Evolutionary conservation across 2,797 vertebrate species (phyloP).

Genomic region (Pantherophis alleghaniensis): DNA sequence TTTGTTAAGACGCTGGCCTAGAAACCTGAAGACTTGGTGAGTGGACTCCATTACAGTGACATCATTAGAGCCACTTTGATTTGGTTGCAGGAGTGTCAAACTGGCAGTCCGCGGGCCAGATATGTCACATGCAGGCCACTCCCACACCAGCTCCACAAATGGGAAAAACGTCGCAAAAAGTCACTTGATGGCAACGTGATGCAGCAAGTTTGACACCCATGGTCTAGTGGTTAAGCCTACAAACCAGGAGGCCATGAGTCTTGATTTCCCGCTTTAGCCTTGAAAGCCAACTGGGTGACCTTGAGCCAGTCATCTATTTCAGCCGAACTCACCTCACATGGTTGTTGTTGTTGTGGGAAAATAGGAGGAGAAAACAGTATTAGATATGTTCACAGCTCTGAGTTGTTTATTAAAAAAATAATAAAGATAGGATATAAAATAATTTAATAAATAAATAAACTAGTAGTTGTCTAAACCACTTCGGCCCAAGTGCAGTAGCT

Average conservation of each 20-base stretch:
- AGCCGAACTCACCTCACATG: neutral
- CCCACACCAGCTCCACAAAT: neutral
- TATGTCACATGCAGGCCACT: neutral
- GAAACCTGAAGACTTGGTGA: neutral
- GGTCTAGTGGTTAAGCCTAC: neutral
- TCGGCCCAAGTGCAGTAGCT: neutral
- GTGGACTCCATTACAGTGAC: neutral
- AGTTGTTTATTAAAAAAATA: neutral
- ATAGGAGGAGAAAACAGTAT: neutral
- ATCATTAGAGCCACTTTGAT: neutral
- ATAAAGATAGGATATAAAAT: neutral
- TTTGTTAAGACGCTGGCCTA: neutral
- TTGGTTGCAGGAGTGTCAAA: neutral
- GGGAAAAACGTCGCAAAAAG: accelerated
- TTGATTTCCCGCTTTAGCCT: neutral
- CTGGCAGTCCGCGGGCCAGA: neutral
- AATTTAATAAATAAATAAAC: neutral
- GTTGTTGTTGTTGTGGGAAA: neutral
- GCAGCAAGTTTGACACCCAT: accelerated
- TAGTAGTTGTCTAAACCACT: neutral
- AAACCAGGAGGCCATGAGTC: neutral
- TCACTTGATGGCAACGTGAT: neutral
- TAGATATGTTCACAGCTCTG: neutral
- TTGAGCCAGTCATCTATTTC: neutral
- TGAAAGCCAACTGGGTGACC: neutral